phyloP scores from a whole-genome alignment of 2,888 invertebrate genomes.

The Lithophane leautieri region DNA sequence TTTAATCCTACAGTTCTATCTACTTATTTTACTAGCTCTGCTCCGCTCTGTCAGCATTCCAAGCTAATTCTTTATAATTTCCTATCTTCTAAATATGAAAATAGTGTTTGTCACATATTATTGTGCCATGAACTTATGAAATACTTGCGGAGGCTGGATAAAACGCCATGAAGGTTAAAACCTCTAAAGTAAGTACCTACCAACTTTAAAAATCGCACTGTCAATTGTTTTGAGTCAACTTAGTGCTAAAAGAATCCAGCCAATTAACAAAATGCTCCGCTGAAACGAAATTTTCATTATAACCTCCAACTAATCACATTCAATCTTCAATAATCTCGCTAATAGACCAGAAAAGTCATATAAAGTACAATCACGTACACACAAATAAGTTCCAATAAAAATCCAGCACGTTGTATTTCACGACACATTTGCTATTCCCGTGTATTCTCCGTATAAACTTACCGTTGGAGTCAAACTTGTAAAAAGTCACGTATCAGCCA shows the following conservation, averaged over 20 bases:
- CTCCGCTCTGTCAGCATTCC: no score
- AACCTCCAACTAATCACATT: conserved; percentile 23
- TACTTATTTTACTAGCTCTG: no score
- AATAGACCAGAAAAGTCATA: conserved; percentile 26
- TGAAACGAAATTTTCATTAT: background rate
- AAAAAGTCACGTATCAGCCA: conserved; percentile 75
- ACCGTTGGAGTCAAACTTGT: conserved; percentile 54
- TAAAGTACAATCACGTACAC: conserved; percentile 48
- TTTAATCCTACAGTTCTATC: no score
- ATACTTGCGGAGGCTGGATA: no score
- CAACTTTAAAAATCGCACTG: no score
- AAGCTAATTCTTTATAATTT: no score
- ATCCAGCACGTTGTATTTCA: conserved; percentile 51
- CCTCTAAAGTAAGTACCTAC: no score
- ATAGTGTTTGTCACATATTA: no score
- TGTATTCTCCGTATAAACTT: conserved; percentile 63
- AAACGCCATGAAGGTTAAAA: no score
- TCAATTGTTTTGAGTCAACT: background rate
- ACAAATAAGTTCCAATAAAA: conserved; percentile 62
- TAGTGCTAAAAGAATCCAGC: background rate
- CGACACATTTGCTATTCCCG: conserved; percentile 69
- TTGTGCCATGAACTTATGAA: no score
- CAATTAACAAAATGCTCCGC: background rate
- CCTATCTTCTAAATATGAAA: no score
- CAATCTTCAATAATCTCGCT: conserved; percentile 16